phyloP scores from a whole-genome alignment of 2,888 invertebrate species.

The Lepeophtheirus nordmannii region DNA sequence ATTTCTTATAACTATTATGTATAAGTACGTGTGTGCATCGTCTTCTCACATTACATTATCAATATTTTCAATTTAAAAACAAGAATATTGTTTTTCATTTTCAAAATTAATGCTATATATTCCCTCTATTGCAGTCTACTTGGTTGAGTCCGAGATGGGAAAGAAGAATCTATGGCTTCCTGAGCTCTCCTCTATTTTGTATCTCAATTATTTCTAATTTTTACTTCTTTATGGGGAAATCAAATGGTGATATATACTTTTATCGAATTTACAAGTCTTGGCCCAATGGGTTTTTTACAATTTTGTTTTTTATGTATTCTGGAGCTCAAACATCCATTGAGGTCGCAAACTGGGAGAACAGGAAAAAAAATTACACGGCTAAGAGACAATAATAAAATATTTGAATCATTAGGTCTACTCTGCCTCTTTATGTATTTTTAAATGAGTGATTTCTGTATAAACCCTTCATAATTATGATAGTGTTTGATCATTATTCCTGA shows the following conservation, averaged over 20 bases:
- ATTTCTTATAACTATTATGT: background rate
- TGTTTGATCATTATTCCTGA: too few species aligned
- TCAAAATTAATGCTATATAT: background rate
- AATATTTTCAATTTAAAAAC: conserved; percentile 3
- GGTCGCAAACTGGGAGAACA: conserved; percentile 34
- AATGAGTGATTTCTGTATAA: too few species aligned
- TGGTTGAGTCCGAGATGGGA: conserved; percentile 35
- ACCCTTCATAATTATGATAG: too few species aligned
- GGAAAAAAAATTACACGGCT: background rate
- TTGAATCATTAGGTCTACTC: too few species aligned
- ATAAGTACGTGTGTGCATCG: background rate
- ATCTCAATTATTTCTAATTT: conserved; percentile 70
- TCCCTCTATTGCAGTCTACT: background rate
- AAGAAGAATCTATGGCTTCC: conserved; percentile 49
- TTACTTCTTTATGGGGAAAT: conserved; percentile 62
- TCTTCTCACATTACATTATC: conserved; percentile 19
- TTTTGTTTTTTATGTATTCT: conserved; percentile 40
- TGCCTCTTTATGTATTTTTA: too few species aligned
- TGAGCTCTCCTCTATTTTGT: conserved; percentile 56
- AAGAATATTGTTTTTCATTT: conserved; percentile 21
- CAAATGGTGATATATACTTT: conserved; percentile 45
- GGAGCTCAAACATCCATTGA: conserved; percentile 44
- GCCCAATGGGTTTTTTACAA: conserved; percentile 29
- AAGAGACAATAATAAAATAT: too few species aligned
- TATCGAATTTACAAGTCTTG: conserved; percentile 3